Base-by-base conservation (phyloP, 1,140 invertebrate genomes). In the Neodiprion fabricii region DNA sequence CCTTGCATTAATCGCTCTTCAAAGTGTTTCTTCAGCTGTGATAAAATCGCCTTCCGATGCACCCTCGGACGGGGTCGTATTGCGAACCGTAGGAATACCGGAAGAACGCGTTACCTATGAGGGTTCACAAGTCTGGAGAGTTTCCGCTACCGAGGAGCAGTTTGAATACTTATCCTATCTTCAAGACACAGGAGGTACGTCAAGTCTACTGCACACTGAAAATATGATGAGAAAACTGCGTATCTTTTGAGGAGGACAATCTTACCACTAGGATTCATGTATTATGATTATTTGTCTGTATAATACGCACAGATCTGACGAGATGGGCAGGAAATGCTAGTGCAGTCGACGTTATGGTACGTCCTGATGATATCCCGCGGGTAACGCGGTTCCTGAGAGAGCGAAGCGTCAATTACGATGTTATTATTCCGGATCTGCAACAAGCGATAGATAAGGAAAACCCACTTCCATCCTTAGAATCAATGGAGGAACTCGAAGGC, bases 361-460 rank as follows among this genome's bases (percentile, higher is more conserved):
- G 91, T 79, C 89, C 90, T 11, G 89, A 91, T 28, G 89, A 90
- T 65, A 91, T 95, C 67, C 85, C 90, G 9, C 72, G 77, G 67
- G 81, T 86, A 1, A 77, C 82, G 17, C 82, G 82, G 8, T 86
- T 86, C 48, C 79, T 89, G 48, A 76, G 79, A 28, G 82, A 86
- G 66, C 81, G 79, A 67, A 82, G 84, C 12, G 76, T 90, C 1
- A 74, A 84, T 9, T 95, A 91, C 76, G 88, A 92, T 9, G 85
- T 95, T 1, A 83, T 94, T 10, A 95, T 96, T 79, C 90, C 92
- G 12, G 92, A 96, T 85, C 79, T 96, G 28, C 94, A 96, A 82
- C 89, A 90, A 77, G 92, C 92, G 9, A 96, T 96, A 48, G 91
- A 95, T 77, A 90, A 91, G 75, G 94, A 96, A 86, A 96, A 95